Conservation (phyloP, 2,797 vertebrate genomes). For the Melanotaenia nigrans region DNA sequence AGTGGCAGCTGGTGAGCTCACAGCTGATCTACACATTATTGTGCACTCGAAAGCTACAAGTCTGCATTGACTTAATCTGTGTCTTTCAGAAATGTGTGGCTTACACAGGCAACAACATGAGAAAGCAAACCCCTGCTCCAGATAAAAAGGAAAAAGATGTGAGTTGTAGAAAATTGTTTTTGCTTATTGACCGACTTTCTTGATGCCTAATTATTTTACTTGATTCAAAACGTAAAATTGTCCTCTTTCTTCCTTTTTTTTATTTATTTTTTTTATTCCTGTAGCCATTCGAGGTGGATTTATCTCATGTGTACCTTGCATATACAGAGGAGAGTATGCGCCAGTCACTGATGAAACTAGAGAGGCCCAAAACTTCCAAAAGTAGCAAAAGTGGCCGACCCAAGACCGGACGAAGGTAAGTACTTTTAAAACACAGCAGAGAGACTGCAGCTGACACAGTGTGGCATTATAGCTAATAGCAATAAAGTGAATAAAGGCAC, state of each 20-base stretch:
- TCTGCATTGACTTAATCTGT: neutral
- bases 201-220: neutral
- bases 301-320: slow-evolving; percentile 96
- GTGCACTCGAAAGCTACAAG: neutral
- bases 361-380: slow-evolving; percentile 94
- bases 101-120: slow-evolving; percentile 99
- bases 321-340: slow-evolving; percentile 98
- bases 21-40: neutral
- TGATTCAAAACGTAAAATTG: neutral
- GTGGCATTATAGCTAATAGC: neutral
- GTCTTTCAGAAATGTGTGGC: slow-evolving; percentile 95
- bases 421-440: neutral
- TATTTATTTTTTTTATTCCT: slow-evolving; percentile 1
- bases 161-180: slow-evolving; percentile 67
- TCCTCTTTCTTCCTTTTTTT: slow-evolving; percentile 12
- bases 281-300: slow-evolving; percentile 96
- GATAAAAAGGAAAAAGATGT: slow-evolving; percentile 99
- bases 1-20: slow-evolving; percentile 95
- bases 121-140: slow-evolving; percentile 94
- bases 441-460: neutral
- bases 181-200: neutral
- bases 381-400: slow-evolving; percentile 89
- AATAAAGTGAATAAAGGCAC: neutral
- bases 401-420: slow-evolving; percentile 93
- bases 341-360: slow-evolving; percentile 95